These are phyloP conservation scores for Hiodon tergisus DNA, from an alignment of 2,113 vertebrate genomes.

Conservation along the genomic window DNA sequence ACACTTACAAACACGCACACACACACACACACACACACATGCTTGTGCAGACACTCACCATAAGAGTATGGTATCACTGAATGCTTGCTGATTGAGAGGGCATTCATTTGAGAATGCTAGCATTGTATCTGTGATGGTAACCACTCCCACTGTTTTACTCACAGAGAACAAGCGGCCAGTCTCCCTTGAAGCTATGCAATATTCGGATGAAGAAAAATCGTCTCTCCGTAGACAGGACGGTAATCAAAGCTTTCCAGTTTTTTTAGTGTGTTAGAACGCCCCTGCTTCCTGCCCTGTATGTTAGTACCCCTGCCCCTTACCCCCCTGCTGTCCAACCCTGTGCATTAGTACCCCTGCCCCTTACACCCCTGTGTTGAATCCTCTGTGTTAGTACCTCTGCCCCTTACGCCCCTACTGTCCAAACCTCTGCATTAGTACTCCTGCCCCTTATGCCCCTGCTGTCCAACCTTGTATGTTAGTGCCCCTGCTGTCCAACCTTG, in stretches of 20 bases:
- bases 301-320: conserved; percentile 14
- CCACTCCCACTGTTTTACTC: conserved; percentile 32
- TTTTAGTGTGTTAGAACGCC: conserved; percentile 85
- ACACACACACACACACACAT: too few relatives aligned
- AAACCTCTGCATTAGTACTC: conserved; percentile 17
- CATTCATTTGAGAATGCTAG: neutral
- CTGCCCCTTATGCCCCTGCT: neutral
- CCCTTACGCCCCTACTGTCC: neutral
- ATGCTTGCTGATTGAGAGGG: neutral
- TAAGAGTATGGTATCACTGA: too few relatives aligned
- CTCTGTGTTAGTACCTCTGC: conserved; percentile 13
- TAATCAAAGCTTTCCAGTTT: conserved; percentile 86
- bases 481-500: too few relatives aligned
- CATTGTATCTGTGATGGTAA: neutral
- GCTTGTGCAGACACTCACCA: too few relatives aligned
- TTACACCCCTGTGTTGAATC: neutral
- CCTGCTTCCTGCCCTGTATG: conserved; percentile 95
- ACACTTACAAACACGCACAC: too few relatives aligned
- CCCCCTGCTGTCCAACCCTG: neutral
- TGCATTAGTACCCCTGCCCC: conserved; percentile 14
- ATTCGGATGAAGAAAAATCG: conserved; percentile 80
- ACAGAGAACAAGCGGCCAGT: conserved; percentile 62
- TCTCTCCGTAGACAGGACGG: conserved; percentile 81
- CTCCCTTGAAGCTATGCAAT: conserved; percentile 71
- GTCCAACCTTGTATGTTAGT: neutral